These are phyloP conservation scores for Lepidothrix coronata DNA, from an alignment of 2,113 vertebrate species.

Conservation along the genomic window DNA sequence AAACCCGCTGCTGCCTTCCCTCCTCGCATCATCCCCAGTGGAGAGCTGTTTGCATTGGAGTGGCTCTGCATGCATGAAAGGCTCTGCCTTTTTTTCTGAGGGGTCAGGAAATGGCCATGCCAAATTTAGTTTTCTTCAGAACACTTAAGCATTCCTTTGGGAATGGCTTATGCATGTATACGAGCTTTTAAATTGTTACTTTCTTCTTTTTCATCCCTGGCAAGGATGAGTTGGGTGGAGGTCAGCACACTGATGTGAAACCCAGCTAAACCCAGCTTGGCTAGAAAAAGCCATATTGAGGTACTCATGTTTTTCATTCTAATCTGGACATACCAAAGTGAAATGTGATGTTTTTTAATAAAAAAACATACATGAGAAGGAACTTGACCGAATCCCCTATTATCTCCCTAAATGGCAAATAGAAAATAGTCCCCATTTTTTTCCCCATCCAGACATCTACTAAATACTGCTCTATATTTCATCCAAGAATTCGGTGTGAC, in stretches of 20 bases:
- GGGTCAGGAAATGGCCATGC: slow-evolving; percentile 35
- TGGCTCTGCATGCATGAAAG: not conserved
- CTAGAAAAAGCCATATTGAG: not conserved
- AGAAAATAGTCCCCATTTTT: not conserved
- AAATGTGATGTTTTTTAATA: fast-evolving
- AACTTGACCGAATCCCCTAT: not conserved
- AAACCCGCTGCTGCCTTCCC: not conserved
- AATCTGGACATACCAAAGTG: not conserved
- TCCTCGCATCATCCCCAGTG: not conserved
- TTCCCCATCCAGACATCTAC: not conserved
- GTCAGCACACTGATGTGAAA: not conserved
- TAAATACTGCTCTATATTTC: not conserved
- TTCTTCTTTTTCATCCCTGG: not conserved
- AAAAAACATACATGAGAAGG: not conserved
- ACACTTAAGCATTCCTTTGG: not conserved
- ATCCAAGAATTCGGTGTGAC: not conserved
- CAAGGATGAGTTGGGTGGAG: not conserved
- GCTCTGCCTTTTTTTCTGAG: not conserved
- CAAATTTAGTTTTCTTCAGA: slow-evolving; percentile 22
- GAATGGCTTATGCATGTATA: not conserved
- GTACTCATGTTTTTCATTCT: not conserved
- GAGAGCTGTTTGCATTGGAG: not conserved
- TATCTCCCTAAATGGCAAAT: not conserved
- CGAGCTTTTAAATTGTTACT: not conserved
- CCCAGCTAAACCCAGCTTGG: not conserved